Evolutionary conservation across 2,113 vertebrate genomes (phyloP), one percentile per base, ranked within the genome.

Genomic region (Pseudolaguvia tuberculata): DNA sequence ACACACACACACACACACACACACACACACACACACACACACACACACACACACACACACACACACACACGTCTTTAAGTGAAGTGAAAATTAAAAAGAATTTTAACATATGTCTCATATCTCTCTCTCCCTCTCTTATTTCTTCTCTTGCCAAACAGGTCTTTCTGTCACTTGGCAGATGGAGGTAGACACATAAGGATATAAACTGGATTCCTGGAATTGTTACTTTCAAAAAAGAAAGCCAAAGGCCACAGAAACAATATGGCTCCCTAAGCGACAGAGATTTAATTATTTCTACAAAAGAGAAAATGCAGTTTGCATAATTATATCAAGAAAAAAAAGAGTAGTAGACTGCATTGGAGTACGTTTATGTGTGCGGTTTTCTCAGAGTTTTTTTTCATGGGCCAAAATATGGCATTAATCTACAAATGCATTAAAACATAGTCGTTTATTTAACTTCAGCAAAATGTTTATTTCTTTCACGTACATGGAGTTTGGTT

Each of bases 251-350:
- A n/a, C 21, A 62, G 0, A 21, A 21, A 77, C 29, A 70, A 48
- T 31, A 56, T 48, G 25, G 42, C 50, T 39, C 39, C 8, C 59
- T 9, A 13, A 21, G 9, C 15, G 23, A 45, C 5, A 0, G 9
- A 74, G 57, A 48, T 66, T 74, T n/a, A 55, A 73, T 73, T 73
- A 73, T 73, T 63, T 53, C 13, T 47, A 25, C 11, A 4, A 48
- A n/a, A 25, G 50, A 27, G 25, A 51, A 75, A 66, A 73, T 18
- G 50, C 29, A 27, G 42, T 29, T 7, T 58, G 55, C 29, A 52
- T 25, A 65, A 73, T 65, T 48, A n/a, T 25, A 62, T 65, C 21
- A 5, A 35, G 23, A 56, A 31, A 12, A 45, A 62, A 45, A n/a
- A n/a, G n/a, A n/a, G n/a, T n/a, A n/a, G n/a, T n/a, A n/a, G n/a